phyloP scores from a whole-genome alignment of 2,113 vertebrate genomes.

The Oncorhynchus keta region DNA sequence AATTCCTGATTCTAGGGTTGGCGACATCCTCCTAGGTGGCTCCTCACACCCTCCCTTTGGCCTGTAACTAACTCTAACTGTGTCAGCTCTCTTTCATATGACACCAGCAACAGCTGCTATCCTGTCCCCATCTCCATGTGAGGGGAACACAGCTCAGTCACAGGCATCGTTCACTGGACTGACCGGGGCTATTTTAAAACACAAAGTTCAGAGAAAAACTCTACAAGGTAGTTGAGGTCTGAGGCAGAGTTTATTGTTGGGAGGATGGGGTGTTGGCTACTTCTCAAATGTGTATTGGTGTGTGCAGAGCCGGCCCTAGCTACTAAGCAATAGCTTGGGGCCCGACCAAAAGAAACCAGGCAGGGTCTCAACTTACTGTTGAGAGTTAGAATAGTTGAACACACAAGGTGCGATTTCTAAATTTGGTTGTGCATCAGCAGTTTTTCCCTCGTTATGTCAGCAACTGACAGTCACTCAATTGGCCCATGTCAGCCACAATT shows the following conservation, averaged over 20 bases:
- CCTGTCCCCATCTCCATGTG: slow-evolving; percentile 1
- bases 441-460: too few species aligned
- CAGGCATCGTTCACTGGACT: background rate
- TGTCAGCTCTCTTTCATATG: slow-evolving; percentile 17
- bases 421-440: too few species aligned
- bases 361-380: too few species aligned
- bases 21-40: background rate
- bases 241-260: background rate
- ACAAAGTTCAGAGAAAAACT: background rate
- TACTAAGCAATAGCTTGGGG: too few species aligned
- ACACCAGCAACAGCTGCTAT: slow-evolving; percentile 49
- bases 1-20: background rate
- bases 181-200: slow-evolving; percentile 39
- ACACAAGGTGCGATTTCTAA: too few species aligned
- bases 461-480: too few species aligned
- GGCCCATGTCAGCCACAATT: too few species aligned
- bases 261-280: background rate
- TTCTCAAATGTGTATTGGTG: too few species aligned
- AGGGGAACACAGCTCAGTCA: background rate
- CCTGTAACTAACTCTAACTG: background rate
- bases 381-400: too few species aligned
- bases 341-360: too few species aligned
- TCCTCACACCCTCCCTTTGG: background rate
- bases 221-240: background rate
- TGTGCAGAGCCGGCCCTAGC: too few species aligned